Percentiles rank a stretch among this genome's conserved stretches.
Conservation (phyloP, 2,113 vertebrate species). For the Bos javanicus region DNA sequence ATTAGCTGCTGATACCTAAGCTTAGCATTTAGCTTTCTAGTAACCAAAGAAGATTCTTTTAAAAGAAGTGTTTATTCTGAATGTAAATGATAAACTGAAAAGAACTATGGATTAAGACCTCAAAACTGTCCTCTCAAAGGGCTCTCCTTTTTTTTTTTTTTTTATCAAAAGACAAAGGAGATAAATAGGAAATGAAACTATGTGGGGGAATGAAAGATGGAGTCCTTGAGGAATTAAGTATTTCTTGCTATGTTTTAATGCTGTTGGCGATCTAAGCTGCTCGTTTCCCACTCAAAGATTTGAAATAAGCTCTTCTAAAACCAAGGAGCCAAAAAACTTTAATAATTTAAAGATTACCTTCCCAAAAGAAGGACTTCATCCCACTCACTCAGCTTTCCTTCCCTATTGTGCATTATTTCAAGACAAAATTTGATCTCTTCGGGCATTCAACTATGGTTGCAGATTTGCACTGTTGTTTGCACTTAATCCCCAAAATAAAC, state of each 20-base stretch:
- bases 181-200: constrained; percentile 57
- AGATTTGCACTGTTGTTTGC: neutral
- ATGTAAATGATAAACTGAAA: constrained; percentile 58
- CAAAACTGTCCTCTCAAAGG: constrained; percentile 59
- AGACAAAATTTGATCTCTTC: neutral
- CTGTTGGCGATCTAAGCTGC: constrained; percentile 51
- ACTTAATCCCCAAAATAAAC: constrained; percentile 31
- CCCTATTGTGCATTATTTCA: constrained; percentile 12
- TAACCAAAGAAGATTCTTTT: constrained; percentile 44
- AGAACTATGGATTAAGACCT: constrained; percentile 69
- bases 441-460: neutral
- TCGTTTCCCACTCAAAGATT: constrained; percentile 37
- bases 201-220: neutral
- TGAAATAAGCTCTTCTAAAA: constrained; percentile 60
- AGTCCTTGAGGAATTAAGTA: constrained; percentile 17
- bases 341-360: constrained; percentile 53
- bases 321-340: constrained; percentile 9
- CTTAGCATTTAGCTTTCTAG: constrained; percentile 45
- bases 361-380: constrained; percentile 20
- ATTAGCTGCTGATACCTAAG: constrained; percentile 62
- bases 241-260: constrained; percentile 13
- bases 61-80: constrained; percentile 58
- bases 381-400: neutral
- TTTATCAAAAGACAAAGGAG: constrained; percentile 46
- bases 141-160: constrained; percentile 10